Evolutionary conservation across 2,888 invertebrate genomes (phyloP), one percentile per base, ranked within the genome.

Genomic region (Platerodrilus igneus): DNA sequence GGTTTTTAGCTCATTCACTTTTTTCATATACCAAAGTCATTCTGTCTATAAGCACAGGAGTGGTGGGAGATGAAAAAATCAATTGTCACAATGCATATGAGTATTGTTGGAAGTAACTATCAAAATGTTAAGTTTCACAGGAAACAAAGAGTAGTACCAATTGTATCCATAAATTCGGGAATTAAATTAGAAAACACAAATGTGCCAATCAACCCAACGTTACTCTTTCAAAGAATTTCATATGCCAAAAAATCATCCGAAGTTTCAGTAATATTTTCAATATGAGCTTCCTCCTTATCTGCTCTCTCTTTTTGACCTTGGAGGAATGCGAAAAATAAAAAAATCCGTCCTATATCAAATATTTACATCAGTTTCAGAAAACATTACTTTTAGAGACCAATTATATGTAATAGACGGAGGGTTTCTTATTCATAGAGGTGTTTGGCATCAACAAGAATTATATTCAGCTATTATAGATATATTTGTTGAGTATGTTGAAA

Each of bases 1-100:
- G 23, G 33, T 23, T 33, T 17, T 3, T 7, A 3, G 15, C 25
- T 4, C 23, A 33, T 17, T n/a, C n/a, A n/a, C n/a, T n/a, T n/a
- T n/a, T n/a, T n/a, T n/a, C n/a, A n/a, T n/a, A n/a, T n/a, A n/a
- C n/a, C n/a, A n/a, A 7, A 22, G 16, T 11, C 33, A 7, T 33
- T 33, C 14, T 11, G 23, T 22, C 10, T 33, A 21, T 32, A 4
- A 32, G 8, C 15, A 22, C 31, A 10, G 21, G 31, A 11, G 14
- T 32, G 5, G 1, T 3, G 14, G 31, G 20, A 11, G 31, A 22
- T 15, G 10, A 22, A 22, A 32, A 10, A 22, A 32, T 22, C n/a
- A 15, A 32, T n/a, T 32, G 14, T 20, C 11, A 20, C 18, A 30
- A 20, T 7, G 19, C 20, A 10, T 18, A 19, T 18, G 20, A 30